Percentiles rank a stretch among this genome's conserved stretches.
Conservation (phyloP, 2,888 invertebrate genomes). For the Torymus tubicola region DNA sequence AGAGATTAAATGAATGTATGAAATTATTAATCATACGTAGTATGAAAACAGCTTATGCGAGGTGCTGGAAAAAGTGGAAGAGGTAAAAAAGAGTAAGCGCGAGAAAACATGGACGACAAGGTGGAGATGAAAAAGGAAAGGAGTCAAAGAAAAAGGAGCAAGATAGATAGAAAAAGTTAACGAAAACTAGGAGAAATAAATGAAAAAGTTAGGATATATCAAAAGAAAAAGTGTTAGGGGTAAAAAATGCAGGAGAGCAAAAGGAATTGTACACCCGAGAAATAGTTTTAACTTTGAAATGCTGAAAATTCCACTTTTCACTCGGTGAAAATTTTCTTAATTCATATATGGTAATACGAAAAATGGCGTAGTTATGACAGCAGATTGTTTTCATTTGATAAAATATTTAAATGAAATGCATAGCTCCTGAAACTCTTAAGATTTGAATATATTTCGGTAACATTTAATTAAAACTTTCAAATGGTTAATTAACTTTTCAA, state of each 20-base stretch:
- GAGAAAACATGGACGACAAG: not conserved
- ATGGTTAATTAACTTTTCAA: constrained; percentile 29
- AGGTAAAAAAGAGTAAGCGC: not conserved
- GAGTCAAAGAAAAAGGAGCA: not conserved
- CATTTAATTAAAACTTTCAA: constrained; percentile 39
- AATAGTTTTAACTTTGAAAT: constrained; percentile 45
- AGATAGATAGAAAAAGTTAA: constrained; percentile 11
- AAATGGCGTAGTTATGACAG: constrained; percentile 22
- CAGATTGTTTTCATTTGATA: constrained; percentile 42
- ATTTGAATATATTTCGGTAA: constrained; percentile 26
- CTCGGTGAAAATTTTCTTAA: constrained; percentile 21
- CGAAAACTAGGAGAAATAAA: constrained; percentile 24
- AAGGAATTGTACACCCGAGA: not conserved
- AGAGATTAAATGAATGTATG: too few species aligned
- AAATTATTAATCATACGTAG: not conserved
- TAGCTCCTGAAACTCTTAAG: constrained; percentile 5
- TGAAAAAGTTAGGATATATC: constrained; percentile 39
- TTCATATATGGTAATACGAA: constrained; percentile 40
- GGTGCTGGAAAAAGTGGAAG: not conserved
- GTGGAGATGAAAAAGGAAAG: not conserved
- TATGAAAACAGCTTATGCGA: not conserved
- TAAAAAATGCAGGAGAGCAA: not conserved
- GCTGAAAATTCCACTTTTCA: constrained; percentile 34
- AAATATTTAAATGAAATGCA: constrained; percentile 45
- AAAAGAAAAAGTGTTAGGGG: constrained; percentile 25